phyloP scores from a whole-genome alignment of 2,888 invertebrate genomes.

The Eupeodes luniger region DNA sequence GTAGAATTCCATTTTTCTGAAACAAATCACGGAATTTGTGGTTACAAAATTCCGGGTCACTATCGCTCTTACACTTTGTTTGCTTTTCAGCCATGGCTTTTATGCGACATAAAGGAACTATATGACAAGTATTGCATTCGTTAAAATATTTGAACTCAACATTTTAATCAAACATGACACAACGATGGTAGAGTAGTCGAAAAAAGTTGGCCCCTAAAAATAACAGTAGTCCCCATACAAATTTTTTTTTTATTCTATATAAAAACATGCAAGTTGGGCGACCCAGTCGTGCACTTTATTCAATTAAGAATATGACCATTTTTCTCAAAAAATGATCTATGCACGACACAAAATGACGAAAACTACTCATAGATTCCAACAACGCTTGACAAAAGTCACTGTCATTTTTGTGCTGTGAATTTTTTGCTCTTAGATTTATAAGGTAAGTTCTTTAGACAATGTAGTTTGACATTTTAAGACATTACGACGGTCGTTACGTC shows the following conservation, averaged over 20 bases:
- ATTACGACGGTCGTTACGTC: no score
- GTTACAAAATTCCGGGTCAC: constrained; percentile 65
- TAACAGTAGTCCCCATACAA: no score
- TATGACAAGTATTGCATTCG: no score
- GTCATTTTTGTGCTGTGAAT: constrained; percentile 34
- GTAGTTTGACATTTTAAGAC: not conserved
- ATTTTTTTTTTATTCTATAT: no score
- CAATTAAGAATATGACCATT: constrained; percentile 46
- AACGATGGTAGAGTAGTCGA: no score
- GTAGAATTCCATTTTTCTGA: constrained; percentile 53
- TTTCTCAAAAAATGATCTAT: constrained; percentile 79
- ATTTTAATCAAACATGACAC: no score
- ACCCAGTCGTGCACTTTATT: constrained; percentile 45
- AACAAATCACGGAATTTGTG: constrained; percentile 51
- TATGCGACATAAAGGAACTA: no score
- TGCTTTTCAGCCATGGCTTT: constrained; percentile 63
- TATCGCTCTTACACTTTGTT: constrained; percentile 61
- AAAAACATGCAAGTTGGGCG: no score
- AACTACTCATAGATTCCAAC: constrained; percentile 78
- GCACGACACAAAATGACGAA: constrained; percentile 80
- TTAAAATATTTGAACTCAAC: no score
- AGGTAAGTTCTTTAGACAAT: constrained; percentile 19
- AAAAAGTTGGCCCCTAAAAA: no score
- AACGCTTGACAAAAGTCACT: constrained; percentile 81
- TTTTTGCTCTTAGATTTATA: constrained; percentile 13